phyloP scores from a whole-genome alignment of 2,888 invertebrate genomes.

The Petrophora chlorosata region DNA sequence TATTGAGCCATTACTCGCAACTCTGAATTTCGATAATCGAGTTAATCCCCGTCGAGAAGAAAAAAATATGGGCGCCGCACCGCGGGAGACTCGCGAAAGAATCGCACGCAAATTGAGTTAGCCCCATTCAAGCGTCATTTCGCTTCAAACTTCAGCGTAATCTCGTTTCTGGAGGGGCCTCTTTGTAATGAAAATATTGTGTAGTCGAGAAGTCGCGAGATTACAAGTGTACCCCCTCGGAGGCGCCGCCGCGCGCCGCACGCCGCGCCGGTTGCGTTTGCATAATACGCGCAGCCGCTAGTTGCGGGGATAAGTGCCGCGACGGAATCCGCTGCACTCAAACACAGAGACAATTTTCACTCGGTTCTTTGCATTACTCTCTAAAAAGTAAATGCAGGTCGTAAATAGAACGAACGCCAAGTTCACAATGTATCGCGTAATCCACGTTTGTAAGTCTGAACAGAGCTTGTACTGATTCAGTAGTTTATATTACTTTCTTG shows the following conservation, averaged over 20 bases:
- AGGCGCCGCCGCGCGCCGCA: neutral
- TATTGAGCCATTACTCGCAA: conserved; percentile 50
- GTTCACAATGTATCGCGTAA: neutral
- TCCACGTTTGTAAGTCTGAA: neutral
- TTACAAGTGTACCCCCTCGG: neutral
- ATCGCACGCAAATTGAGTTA: conserved; percentile 62
- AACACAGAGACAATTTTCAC: neutral
- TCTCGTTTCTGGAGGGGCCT: conserved; percentile 48
- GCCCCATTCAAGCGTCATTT: conserved; percentile 55
- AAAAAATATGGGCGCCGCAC: conserved; percentile 44
- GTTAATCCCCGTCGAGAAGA: conserved; percentile 48
- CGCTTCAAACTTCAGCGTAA: conserved; percentile 59
- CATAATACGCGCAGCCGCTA: conserved; percentile 1
- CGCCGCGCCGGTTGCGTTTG: neutral
- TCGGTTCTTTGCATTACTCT: neutral
- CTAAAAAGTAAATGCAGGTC: neutral
- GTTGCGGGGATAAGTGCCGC: neutral
- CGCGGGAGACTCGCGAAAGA: conserved; percentile 35
- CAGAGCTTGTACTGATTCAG: neutral
- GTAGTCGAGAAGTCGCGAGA: conserved; percentile 16
- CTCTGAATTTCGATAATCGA: conserved; percentile 57
- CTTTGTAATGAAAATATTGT: conserved; percentile 42
- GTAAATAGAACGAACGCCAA: no score
- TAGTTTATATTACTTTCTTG: conserved; percentile 9
- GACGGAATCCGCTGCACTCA: neutral